A percentile compares a stretch with the other conserved stretches of the same genome.
Evolutionary conservation across 2,113 vertebrate genomes (phyloP).

Genomic region (Peromyscus maniculatus): DNA sequence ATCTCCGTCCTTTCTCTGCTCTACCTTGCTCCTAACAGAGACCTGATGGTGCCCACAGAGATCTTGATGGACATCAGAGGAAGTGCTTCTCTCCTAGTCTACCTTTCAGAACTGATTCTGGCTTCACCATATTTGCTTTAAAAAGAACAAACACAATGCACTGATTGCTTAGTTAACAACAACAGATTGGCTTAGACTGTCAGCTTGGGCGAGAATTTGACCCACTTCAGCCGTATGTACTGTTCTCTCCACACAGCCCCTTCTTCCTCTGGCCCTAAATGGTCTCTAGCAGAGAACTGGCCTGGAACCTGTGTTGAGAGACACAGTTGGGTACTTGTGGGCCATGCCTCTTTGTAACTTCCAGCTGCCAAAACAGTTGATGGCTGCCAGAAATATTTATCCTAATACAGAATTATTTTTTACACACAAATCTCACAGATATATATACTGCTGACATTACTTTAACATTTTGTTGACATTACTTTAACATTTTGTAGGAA

Average conservation of each 20-base stretch:
- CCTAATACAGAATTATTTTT: constrained; percentile 46
- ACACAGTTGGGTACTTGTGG: neutral
- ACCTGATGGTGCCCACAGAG: neutral
- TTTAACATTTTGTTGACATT: constrained; percentile 46
- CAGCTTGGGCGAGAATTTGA: constrained; percentile 10
- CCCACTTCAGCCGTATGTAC: neutral
- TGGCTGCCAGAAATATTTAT: constrained; percentile 53
- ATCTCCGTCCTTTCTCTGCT: neutral
- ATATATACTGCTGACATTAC: constrained; percentile 18
- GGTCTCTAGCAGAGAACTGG: neutral
- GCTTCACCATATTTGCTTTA: constrained; percentile 50
- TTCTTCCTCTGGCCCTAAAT: constrained; percentile 36
- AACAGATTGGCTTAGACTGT: neutral
- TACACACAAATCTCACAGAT: neutral
- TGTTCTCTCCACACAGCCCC: constrained; percentile 9
- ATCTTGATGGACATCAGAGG: neutral
- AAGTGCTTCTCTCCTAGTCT: neutral
- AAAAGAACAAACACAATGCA: constrained; percentile 58
- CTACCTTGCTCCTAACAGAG: neutral
- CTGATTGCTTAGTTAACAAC: constrained; percentile 52
- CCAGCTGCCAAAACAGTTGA: constrained; percentile 55
- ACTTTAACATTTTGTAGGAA: constrained; percentile 61
- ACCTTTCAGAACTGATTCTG: constrained; percentile 7
- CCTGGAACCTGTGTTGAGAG: neutral
- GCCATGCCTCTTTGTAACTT: constrained; percentile 35